These are phyloP conservation scores for Acronicta leporina DNA, from an alignment of 2,888 invertebrate genomes.

Conservation along the genomic window DNA sequence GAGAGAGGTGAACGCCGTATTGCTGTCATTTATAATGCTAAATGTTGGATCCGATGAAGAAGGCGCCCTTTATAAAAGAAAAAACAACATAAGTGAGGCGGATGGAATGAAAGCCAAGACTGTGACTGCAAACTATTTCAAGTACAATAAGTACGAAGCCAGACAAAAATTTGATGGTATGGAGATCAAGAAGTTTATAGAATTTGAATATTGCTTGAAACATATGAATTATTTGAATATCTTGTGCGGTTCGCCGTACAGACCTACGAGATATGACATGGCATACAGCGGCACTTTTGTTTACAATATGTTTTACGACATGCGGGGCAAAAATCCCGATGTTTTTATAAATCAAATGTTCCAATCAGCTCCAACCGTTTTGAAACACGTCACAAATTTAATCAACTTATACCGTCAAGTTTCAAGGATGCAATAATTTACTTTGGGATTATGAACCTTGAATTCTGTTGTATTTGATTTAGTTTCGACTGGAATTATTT, in stretches of 20 bases:
- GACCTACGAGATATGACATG: constrained; percentile 52
- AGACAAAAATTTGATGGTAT: constrained; percentile 44
- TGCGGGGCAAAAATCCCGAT: constrained; percentile 4
- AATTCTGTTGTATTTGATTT: neutral
- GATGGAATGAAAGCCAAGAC: constrained; percentile 5
- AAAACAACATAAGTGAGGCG: neutral
- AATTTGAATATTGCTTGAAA: constrained; percentile 63
- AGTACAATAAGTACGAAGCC: constrained; percentile 16
- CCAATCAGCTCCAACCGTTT: constrained; percentile 25
- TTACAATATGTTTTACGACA: constrained; percentile 52
- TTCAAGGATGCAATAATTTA: neutral
- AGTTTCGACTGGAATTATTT: too few relatives aligned
- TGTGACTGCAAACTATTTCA: constrained; percentile 40
- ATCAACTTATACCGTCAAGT: constrained; percentile 18
- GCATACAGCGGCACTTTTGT: constrained; percentile 64
- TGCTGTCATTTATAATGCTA: constrained; percentile 62
- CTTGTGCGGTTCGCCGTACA: constrained; percentile 61
- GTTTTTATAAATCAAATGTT: constrained; percentile 26
- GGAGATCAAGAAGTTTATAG: constrained; percentile 49
- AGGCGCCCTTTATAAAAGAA: neutral
- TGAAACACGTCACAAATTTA: constrained; percentile 9
- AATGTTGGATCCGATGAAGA: constrained; percentile 42
- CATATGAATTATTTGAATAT: constrained; percentile 65
- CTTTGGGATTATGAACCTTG: too few relatives aligned
- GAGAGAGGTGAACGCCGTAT: constrained; percentile 54